Evolutionary conservation across 2,797 vertebrate species (phyloP), one percentile per base, ranked within the genome.

Genomic region (Mareca penelope): DNA sequence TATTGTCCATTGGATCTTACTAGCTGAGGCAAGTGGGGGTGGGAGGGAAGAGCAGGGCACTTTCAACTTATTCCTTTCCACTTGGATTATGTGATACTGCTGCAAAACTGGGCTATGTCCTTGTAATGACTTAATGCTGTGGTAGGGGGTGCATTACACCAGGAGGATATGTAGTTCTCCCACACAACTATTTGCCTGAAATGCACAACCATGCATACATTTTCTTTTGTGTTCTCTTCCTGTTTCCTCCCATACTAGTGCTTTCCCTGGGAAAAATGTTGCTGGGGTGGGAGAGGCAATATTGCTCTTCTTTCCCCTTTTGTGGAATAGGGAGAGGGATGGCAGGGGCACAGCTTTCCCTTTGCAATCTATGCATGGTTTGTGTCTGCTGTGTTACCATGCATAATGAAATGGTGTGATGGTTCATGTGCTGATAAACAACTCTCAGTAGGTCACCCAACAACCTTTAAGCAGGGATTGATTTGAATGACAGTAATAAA

Each of bases 341-440:
- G 35, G 9, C 13, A 29, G 52, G 50, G 35, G 14, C 12, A 29
- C 50, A 31, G 35, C 35, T 50, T 83, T 79, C 15, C 29, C 18
- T 57, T 1, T 1, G 10, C 8, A 23, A 15, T 0, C 3, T 39
- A 12, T 42, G 14, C 0, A 1, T 53, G 22, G 8, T 46, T 79
- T 63, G 7, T 59, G n/a, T 57, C 22, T 46, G 48, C 22, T 46
- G 12, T 6, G 18, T 53, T 69, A 26, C 0, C 5, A 6, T 35
- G 16, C 22, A 6, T 52, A 61, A 17, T 11, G 46, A 28, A 52
- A 37, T 1, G 2, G 16, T 21, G 31, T 14, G 37, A 19, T 42
- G 22, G 22, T 64, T 79, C 23, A 14, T 31, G 31, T 42, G 33
- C 78, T 63, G 60, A 29, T 63, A 13, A 57, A 67, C 28, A 61